Evolutionary conservation across 2,113 vertebrate genomes (phyloP), one percentile per base, ranked within the genome.

Genomic region (Stercorarius parasiticus): DNA sequence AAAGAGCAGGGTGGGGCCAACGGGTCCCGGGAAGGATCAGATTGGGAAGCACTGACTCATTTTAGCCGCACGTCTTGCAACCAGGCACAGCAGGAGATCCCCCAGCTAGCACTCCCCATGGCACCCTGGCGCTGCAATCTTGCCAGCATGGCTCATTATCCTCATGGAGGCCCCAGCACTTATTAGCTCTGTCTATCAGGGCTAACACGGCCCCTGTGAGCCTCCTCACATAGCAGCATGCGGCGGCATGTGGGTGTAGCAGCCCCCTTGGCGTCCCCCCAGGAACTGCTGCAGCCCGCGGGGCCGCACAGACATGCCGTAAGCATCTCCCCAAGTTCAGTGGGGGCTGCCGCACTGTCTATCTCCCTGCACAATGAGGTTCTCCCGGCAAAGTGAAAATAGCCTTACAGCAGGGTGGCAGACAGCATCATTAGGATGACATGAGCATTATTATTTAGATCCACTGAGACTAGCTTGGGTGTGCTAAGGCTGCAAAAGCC

Each of bases 261-360:
- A 2, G 22, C 6, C 17, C 42, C 77, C 36, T 34, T 0, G 1
- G 69, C 25, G 2, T n/a, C 25, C 21, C 65, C n/a, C 9, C 0
- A 1, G 32, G 43, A 53, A 78, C 1, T 18, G 30, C 58, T 40
- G 43, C 26, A 26, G 30, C 69, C 62, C 45, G 9, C 4, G 11
- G 50, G 20, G 43, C 77, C 34, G 1, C 62, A 20, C 14, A 18
- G 83, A 64, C 0, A 0, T 4, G 26, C 32, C 21, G 1, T 18
- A 30, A 45, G 64, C 56, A 52, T 47, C 86, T 30, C 73, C 42
- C 36, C 22, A 3, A 19, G 65, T 15, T 19, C 62, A 9, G 19
- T 3, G 47, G 0, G 0, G 36, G 43, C 55, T 70, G 53, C 70
- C 0, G 0, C 8, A 4, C 13, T 2, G 4, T 34, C 69, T 29